Base-by-base conservation (phyloP, 2,113 vertebrate species). In the Sturnira hondurensis region DNA sequence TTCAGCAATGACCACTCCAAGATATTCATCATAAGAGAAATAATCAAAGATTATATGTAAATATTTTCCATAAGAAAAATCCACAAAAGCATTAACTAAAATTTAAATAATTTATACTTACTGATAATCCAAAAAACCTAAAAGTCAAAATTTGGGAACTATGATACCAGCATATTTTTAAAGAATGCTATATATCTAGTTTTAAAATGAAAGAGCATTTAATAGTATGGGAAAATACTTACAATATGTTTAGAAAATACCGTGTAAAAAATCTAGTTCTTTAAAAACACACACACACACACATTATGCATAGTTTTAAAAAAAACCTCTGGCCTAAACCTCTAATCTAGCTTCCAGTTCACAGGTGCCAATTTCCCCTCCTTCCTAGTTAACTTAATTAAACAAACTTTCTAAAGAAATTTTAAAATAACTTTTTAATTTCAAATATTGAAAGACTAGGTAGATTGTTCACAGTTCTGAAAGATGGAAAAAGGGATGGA, bases 401-500 rank as follows among this genome's bases (percentile, higher is more conserved):
- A 58, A 67, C 78, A 77, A 45, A 43, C 76, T 77, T 71, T 84
- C 94, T 76, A 70, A 92, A 95, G 31, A 96, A 89, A n/a, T 70
- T 86, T 36, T n/a, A 86, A 89, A 92, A 14, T 73, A 56, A 86
- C 31, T n/a, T 61, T 52, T 89, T 91, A 63, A 65, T 63, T 63
- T 31, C 61, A 63, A 67, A 68, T 68, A 67, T 54, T 16, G 33
- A 58, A 95, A 92, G 28, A 80, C 33, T 50, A 96, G 36, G 67
- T 63, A 61, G 86, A 50, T 47, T 54, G 47, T 13, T 56, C 61
- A 73, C 33, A 76, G 68, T 94, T 95, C 91, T 94, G 65, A 81
- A 91, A 71, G n/a, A 94, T 94, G 89, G 63, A 95, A 74, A 86
- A 45, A 91, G 15, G 20, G 77, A 63, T 82, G 61, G 47, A 92